Evolutionary conservation across 2,888 invertebrate species (phyloP), one percentile per base, ranked within the genome.

Genomic region (Candidula unifasciata): DNA sequence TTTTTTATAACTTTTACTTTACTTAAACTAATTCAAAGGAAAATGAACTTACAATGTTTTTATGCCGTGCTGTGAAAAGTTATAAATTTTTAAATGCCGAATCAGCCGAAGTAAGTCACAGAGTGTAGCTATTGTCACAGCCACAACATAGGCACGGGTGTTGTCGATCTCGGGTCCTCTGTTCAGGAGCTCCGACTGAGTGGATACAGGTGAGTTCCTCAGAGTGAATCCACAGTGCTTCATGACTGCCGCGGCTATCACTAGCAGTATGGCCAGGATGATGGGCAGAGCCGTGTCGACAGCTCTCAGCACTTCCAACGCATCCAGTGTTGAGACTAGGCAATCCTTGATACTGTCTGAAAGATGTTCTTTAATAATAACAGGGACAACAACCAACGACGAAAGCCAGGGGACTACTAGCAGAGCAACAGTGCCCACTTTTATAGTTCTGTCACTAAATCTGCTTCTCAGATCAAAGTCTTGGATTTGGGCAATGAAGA

Each of bases 401-500:
- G 30, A 27, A 0, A 80, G 30, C 80, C 81, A 82, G 8, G 81
- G 81, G n/a, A 69, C 0, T 21, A 71, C 18, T n/a, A 80, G 33
- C 16, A 80, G 52, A 1, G 3, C 71, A 10, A 27, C 2, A n/a
- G 68, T 52, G 27, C 52, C 71, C 5, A 80, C 1, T 21, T 2
- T 69, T 5, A 66, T 33, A 33, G 30, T 27, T 27, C 10, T 21
- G 8, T 69, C 69, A 18, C 24, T 24, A 16, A 80, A 21, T 21
- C 5, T 66, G 13, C 2, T 30, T 44, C 13, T 52, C n/a, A 54
- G 68, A 35, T 69, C 54, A 13, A 57, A 60, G 60, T 64, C 73
- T 3, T 37, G 5, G 44, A 82, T 60, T 10, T 82, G 73, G 27
- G 73, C 60, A 60, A 82, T 60, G 81, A 64, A 82, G 27, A 82